A percentile compares a stretch with the other conserved stretches of the same genome.
phyloP scores from a whole-genome alignment of 2,113 vertebrate species.

The Perccottus glenii region DNA sequence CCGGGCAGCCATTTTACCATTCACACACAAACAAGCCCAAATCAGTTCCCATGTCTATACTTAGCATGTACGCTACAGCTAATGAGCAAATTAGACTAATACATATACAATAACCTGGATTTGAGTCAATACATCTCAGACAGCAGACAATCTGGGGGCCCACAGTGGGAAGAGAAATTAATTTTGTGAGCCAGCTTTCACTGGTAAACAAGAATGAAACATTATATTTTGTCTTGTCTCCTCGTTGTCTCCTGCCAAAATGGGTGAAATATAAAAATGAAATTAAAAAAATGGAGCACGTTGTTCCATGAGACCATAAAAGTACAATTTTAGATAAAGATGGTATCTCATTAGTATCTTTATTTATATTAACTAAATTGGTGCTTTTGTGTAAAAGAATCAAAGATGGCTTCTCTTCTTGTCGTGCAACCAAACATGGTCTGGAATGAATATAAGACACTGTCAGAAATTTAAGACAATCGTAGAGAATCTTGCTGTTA shows the following conservation, averaged over 20 bases:
- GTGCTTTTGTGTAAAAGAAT: no score
- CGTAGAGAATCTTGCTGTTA: no score
- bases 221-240: constrained; percentile 15
- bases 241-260: constrained; percentile 53
- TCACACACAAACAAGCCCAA: constrained; percentile 35
- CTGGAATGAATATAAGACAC: no score
- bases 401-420: no score
- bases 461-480: no score
- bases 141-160: constrained; percentile 32
- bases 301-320: no score
- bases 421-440: no score
- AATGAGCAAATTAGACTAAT: constrained; percentile 62
- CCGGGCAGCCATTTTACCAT: constrained; percentile 36
- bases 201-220: constrained; percentile 56
- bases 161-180: constrained; percentile 33
- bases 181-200: constrained; percentile 47
- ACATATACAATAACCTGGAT: constrained; percentile 45
- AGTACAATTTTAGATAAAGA: no score
- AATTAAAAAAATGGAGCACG: no score
- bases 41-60: constrained; percentile 33
- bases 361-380: no score
- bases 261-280: neutral
- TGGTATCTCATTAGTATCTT: no score
- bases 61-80: constrained; percentile 31
- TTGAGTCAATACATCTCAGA: constrained; percentile 54